A percentile compares a stretch with the other conserved stretches of the same genome.
These are phyloP conservation scores for Apamea sordens DNA, from an alignment of 2,888 invertebrate species.

Conservation along the genomic window DNA sequence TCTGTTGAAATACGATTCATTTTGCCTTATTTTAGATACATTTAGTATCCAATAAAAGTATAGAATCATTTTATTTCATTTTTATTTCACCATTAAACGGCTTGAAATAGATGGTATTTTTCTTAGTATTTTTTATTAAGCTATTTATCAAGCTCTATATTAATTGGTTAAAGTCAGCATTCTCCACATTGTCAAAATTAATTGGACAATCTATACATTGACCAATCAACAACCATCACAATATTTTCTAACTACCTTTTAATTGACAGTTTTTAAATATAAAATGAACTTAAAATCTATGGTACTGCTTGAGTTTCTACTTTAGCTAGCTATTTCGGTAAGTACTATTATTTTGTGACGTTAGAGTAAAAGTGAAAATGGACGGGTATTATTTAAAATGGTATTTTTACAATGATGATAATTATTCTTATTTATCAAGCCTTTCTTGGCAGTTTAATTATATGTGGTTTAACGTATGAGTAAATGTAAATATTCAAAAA, in stretches of 20 bases:
- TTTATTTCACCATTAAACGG: constrained; percentile 10
- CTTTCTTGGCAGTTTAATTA: constrained; percentile 23
- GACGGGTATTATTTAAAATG: constrained; percentile 32
- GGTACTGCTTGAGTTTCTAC: constrained; percentile 58
- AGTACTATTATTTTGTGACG: constrained; percentile 64
- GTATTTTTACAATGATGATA: constrained; percentile 42
- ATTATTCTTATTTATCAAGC: constrained; percentile 11
- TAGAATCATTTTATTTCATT: constrained; percentile 22
- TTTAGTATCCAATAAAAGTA: constrained; percentile 59
- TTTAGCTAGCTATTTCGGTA: constrained; percentile 53
- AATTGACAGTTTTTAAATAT: constrained; percentile 49
- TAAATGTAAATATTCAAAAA: constrained; percentile 16
- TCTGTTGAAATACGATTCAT: constrained; percentile 39
- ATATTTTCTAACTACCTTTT: constrained; percentile 23
- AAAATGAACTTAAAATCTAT: constrained; percentile 53
- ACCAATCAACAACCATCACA: neutral
- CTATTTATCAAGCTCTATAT: constrained; percentile 10
- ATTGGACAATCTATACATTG: constrained; percentile 3
- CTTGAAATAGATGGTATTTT: constrained; percentile 14
- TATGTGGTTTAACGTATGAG: neutral
- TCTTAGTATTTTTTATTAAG: neutral
- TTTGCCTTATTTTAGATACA: constrained; percentile 60
- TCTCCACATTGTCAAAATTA: neutral
- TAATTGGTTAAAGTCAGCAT: constrained; percentile 24
- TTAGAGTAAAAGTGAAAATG: constrained; percentile 18